A percentile compares a stretch with the other conserved stretches of the same genome.
Conservation (phyloP, 2,888 invertebrate genomes). For the Arctia plantaginis region DNA sequence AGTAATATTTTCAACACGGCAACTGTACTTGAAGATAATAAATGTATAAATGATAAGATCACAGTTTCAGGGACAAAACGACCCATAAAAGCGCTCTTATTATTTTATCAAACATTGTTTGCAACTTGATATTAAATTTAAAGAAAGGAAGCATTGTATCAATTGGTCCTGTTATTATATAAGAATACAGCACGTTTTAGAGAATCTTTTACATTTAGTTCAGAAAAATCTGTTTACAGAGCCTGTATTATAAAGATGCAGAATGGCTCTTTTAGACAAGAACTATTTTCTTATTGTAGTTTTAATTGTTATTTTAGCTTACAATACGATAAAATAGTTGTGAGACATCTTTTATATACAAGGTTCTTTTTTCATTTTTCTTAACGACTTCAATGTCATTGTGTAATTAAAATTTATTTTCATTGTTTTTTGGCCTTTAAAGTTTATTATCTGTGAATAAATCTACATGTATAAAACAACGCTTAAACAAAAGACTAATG, state of each 20-base stretch:
- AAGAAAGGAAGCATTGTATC: not conserved
- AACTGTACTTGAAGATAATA: constrained; percentile 27
- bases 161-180: not conserved
- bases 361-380: too few species aligned
- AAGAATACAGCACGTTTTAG: not conserved
- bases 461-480: not conserved
- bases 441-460: not conserved
- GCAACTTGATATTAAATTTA: not conserved
- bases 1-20: constrained; percentile 35
- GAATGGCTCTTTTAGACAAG: not conserved
- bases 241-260: not conserved
- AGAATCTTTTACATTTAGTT: not conserved
- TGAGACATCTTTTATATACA: too few species aligned
- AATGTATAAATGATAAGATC: constrained; percentile 25
- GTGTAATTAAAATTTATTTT: too few species aligned
- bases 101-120: not conserved
- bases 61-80: not conserved
- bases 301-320: too few species aligned
- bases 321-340: too few species aligned
- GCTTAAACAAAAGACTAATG: not conserved
- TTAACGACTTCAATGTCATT: too few species aligned
- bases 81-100: not conserved
- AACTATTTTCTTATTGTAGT: too few species aligned
- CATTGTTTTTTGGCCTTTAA: not conserved
- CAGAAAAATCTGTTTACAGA: not conserved